Evolutionary conservation across 2,797 vertebrate species (phyloP), one percentile per base, ranked within the genome.

Genomic region (Sebastes itinus): DNA sequence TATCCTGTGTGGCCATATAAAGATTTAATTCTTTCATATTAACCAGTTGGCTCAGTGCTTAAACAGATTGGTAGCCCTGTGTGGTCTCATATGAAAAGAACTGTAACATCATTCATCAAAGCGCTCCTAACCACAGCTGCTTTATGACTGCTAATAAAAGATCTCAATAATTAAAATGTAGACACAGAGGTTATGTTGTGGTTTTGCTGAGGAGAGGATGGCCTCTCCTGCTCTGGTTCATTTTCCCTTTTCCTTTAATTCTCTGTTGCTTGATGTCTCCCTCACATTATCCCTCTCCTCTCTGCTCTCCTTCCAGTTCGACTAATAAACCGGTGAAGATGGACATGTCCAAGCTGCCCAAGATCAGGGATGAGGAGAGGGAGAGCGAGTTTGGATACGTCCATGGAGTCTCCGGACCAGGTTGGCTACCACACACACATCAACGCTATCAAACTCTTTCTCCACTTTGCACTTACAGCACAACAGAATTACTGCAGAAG

Each of bases 331-430:
- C 76, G 22, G 88, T 79, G 76, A 96, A 94, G 92, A 99, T 99
- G 98, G 97, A 99, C 94, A 96, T 97, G 86, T 97, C 97, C 87
- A 97, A 97, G 93, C 96, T 99, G 91, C 96, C 97, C 25, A 98
- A 97, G 95, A 96, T 99, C 85, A 94, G 92, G 58, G 97, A 99
- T 93, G 97, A 97, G 92, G 97, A 99, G 14, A 91, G 90, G 83
- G 98, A 99, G 92, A 96, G 96, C 85, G 84, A 95, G 61, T 97
- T 99, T 93, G 98, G 98, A 92, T 99, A 95, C 49, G 98, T 99
- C 58, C 96, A 98, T 81, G 98, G 97, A 28, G 97, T 99, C 81
- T 99, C 98, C 0, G 98, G 98, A 88, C 98, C 98, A 91, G 98
- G 98, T 99, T 77, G 81, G 90, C 92, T 80, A 65, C 22, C 46